Percentiles rank a stretch among this genome's conserved stretches.
Evolutionary conservation across 2,888 invertebrate species (phyloP).

Genomic region (Achlya flavicornis): DNA sequence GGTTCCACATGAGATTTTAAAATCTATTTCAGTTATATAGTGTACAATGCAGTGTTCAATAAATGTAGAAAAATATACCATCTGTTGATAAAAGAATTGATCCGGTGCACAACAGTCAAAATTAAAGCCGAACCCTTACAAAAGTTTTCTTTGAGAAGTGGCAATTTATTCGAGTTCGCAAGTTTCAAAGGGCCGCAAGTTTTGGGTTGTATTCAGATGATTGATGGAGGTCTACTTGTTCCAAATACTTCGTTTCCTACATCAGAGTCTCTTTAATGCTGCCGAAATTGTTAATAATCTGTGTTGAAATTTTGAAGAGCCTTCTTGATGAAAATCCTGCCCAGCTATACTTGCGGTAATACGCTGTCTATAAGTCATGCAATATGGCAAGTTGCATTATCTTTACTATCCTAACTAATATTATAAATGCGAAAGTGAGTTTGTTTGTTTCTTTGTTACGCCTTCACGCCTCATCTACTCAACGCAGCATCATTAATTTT

Average conservation of each 20-base stretch:
- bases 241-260: not conserved
- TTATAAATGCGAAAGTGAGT: too few relatives aligned
- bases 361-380: too few relatives aligned
- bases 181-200: constrained; percentile 27
- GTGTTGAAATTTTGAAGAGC: not conserved
- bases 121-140: constrained; percentile 3
- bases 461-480: too few relatives aligned
- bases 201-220: constrained; percentile 30
- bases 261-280: constrained; percentile 18
- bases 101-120: too few relatives aligned
- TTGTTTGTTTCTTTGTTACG: too few relatives aligned
- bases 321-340: too few relatives aligned
- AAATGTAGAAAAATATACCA: not conserved
- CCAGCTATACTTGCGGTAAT: too few relatives aligned
- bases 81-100: not conserved
- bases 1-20: too few relatives aligned
- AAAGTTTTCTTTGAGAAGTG: constrained; percentile 20
- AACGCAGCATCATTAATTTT: too few relatives aligned
- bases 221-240: constrained; percentile 29
- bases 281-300: constrained; percentile 19
- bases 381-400: too few relatives aligned
- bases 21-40: too few relatives aligned
- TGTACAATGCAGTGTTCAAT: not conserved
- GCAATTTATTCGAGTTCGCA: constrained; percentile 32
- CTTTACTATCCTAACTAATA: too few relatives aligned